Evolutionary conservation across 1,140 invertebrate species (phyloP).

Genomic region (Drosophila eugracilis): DNA sequence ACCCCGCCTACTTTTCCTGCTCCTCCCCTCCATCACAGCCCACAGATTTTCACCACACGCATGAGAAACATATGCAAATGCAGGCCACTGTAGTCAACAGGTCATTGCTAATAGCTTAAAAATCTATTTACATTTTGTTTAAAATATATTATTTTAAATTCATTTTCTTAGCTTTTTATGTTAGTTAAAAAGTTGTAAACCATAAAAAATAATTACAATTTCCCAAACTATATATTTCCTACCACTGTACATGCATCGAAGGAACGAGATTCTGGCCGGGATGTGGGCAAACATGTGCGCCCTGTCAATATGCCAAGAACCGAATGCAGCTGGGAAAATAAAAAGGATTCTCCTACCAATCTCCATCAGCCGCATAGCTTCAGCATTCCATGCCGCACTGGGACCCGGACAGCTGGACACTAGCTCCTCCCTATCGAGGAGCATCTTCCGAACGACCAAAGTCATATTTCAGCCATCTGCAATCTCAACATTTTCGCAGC

Average conservation of each 20-base stretch:
- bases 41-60: slow-evolving; percentile 1
- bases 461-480: slow-evolving; percentile 44
- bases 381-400: too few relatives aligned
- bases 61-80: slow-evolving; percentile 37
- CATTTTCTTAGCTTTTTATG: too few relatives aligned
- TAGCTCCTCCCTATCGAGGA: too few relatives aligned
- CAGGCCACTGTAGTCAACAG: neutral
- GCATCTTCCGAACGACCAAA: slow-evolving; percentile 8
- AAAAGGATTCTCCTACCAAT: neutral
- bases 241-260: slow-evolving; percentile 1
- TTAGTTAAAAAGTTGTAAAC: too few relatives aligned
- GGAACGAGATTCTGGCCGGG: neutral
- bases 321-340: slow-evolving; percentile 39
- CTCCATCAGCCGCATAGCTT: neutral
- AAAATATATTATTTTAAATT: neutral
- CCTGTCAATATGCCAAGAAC: slow-evolving; percentile 38
- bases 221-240: too few relatives aligned
- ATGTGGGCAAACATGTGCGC: slow-evolving; percentile 21
- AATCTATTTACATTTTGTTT: too few relatives aligned
- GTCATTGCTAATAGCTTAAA: neutral
- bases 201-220: too few relatives aligned
- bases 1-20: slow-evolving; percentile 3
- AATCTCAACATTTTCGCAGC: slow-evolving; percentile 50
- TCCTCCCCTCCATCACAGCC: neutral
- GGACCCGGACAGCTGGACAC: too few relatives aligned